Evolutionary conservation across 2,113 vertebrate species (phyloP), one percentile per base, ranked within the genome.

Genomic region (Mormoops blainvillei): DNA sequence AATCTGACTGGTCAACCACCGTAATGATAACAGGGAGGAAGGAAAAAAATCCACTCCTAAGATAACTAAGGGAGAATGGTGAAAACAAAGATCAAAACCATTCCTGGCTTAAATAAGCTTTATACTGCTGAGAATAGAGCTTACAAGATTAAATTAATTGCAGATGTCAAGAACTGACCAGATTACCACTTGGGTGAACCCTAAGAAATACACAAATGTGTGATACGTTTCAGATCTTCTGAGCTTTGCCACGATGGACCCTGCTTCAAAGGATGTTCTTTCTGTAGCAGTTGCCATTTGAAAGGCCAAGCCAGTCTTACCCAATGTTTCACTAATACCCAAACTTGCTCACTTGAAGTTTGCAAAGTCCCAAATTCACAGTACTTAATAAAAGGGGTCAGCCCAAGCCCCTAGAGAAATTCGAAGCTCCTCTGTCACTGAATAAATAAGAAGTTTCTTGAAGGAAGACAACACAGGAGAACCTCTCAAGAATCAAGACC

Each of bases 391-490:
- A 68, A 83, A 89, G 63, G 38, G 28, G 18, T 67, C 76, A 65
- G 61, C 5, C 1, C 4, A 18, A 96, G 12, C 22, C 33, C 26
- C 41, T 58, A 24, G 38, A 84, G 38, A 82, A 67, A 90, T 41
- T 54, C 43, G 24, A 43, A 94, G 71, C 36, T 89, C 41, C 52
- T 83, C 68, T 11, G 50, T 26, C 22, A 24, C 28, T 14, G 22
- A 91, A 88, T 87, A 96, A 97, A 87, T 7, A 87, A 78, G 83
- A 88, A 84, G 82, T 67, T 94, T 87, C 98, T 95, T 89, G 89
- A 97, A 80, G 94, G 61, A 95, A 96, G 95, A 97, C 77, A 2
- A 7, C 89, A 33, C 20, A 52, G 54, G 48, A 31, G 63, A 86
- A 84, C 65, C 68, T 93, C 91, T 93, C 43, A 48, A 90, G 87